Evolutionary conservation across 2,888 invertebrate genomes (phyloP), one percentile per base, ranked within the genome.

Genomic region (Blastobasis lacticolella): DNA sequence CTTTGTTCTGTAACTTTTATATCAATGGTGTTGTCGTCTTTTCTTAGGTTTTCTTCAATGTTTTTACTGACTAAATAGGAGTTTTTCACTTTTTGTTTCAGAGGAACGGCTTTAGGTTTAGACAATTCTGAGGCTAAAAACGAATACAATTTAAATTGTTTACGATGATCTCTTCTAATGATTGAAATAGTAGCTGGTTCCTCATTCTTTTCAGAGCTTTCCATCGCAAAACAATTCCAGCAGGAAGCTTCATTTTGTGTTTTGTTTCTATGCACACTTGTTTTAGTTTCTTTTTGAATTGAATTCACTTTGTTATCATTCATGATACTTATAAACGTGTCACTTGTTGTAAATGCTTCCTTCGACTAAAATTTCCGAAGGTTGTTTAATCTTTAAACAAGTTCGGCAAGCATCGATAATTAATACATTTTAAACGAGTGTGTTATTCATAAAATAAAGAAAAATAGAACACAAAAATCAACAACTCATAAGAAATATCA

Each of bases 51-150:
- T 54, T 74, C 69, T 63, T 85, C 81, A 42, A 82, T 60, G 57
- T 71, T 75, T 62, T 84, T 84, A 2, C 73, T 78, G 37, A 77
- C 64, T 3, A 61, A 57, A 57, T 81, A 84, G 61, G 78, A 75
- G 64, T 77, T 73, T 62, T 73, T 72, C 10, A 85, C 69, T 73
- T 78, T 83, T 61, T 85, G 85, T 60, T 81, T 78, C 40, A 86
- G 62, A 9, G 86, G 63, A 7, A 86, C 67, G 45, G 74, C 61
- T 68, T 75, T 84, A 8, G 86, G 85, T 54, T 71, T 78, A 0
- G 71, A 67, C 56, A 86, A 57, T 64, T 86, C 81, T 10, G 80
- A 73, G 6, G 74, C 78, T 10, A 86, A 54, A 62, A 83, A 73
- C 6, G 81, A 73, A 62, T 86, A 86, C 2, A 86, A 67, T 57